A percentile compares a stretch with the other conserved stretches of the same genome.
These are phyloP conservation scores for Pithecia hirsuta DNA, from an alignment of 2,797 vertebrate species.

Conservation along the genomic window DNA sequence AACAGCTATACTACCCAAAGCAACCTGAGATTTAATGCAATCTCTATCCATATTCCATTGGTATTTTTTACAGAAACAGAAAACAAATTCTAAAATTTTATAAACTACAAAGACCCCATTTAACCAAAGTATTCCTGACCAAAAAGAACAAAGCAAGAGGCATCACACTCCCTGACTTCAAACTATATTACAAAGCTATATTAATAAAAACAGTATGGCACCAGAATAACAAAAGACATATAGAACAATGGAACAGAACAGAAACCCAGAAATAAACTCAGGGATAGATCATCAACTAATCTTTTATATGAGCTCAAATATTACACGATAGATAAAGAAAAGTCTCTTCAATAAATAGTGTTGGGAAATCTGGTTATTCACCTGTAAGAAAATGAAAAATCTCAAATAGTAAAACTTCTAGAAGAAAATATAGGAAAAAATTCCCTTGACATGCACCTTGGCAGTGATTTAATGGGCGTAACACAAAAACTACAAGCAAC, in stretches of 20 bases:
- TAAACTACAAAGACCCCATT: background rate
- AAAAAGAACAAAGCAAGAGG: background rate
- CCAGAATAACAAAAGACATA: no score
- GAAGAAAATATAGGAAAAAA: background rate
- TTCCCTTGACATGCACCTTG: background rate
- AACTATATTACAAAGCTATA: background rate
- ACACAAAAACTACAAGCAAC: background rate
- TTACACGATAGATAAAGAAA: background rate
- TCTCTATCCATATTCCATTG: background rate
- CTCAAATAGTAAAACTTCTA: background rate
- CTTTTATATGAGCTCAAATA: background rate
- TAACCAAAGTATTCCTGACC: background rate
- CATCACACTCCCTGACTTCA: background rate
- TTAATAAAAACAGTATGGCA: background rate
- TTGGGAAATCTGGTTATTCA: background rate
- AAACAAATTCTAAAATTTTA: background rate
- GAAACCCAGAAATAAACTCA: background rate
- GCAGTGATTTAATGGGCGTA: background rate
- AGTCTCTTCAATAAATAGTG: background rate
- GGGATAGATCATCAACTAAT: background rate
- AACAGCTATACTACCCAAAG: background rate
- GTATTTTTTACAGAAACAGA: background rate
- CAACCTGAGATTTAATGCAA: background rate
- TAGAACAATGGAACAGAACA: background rate
- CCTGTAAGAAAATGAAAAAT: background rate